Base-by-base conservation (phyloP, 2,113 vertebrate species). In the Esox niger region DNA sequence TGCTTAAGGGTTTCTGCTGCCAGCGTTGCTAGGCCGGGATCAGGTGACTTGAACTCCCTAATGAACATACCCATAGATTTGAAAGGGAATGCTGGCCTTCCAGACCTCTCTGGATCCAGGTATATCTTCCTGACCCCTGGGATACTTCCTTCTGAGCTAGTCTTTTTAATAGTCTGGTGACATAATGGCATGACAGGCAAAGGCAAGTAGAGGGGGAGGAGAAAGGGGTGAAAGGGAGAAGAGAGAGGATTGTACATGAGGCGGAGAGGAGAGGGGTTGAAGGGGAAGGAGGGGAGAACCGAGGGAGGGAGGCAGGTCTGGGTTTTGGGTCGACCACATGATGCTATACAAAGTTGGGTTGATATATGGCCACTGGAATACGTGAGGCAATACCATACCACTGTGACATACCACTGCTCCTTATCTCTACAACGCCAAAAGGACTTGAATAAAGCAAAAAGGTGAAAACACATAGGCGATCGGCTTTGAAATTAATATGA, bases 1-100 rank as follows among this genome's bases (percentile, higher is more conserved):
- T 71, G 78, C 76, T 79, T 78, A 83, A 86, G 86, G 73, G 55
- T 66, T 82, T 82, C 76, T 69, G 31, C 62, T 80, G 76, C 76
- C 67, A 88, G 69, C 67, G 70, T 69, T 73, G 74, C 76, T 68
- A 17, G 43, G 68, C 52, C 3, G 32, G 74, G 35, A 38, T 38
- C 5, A 5, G 35, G 35, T 38, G 35, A 11, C 5, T 11, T 38
- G 4, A 38, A 38, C 5, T 38, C 35, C 35, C n/a, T n/a, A n/a
- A n/a, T n/a, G n/a, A n/a, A n/a, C n/a, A n/a, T n/a, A n/a, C n/a
- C n/a, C n/a, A n/a, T n/a, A n/a, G n/a, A n/a, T n/a, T n/a, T 38
- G n/a, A 21, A 52, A 21, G 4, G 32, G 32, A 61, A 61, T 61
- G 59, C 10, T n/a, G n/a, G n/a, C 32, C 3, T n/a, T 35, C 31